phyloP scores from a whole-genome alignment of 2,888 invertebrate species.

The Phymatocera aterrima region DNA sequence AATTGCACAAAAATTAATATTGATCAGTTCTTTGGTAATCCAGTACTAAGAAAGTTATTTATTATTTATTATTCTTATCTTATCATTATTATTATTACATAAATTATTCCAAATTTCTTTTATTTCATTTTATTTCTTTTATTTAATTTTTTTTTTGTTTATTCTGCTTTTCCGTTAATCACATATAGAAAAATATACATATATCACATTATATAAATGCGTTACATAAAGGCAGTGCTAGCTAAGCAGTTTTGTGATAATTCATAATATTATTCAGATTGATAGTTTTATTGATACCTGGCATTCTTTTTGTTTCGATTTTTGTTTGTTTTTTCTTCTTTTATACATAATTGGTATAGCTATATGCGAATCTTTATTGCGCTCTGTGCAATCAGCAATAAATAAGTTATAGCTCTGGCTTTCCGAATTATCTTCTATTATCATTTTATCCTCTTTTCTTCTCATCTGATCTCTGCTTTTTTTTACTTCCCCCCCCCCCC shows the following conservation, averaged over 20 bases:
- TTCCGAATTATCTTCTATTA: slow-evolving; percentile 6
- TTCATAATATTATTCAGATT: not conserved
- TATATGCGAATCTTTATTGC: slow-evolving; percentile 4
- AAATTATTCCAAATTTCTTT: slow-evolving; percentile 37
- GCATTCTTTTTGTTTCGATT: not conserved
- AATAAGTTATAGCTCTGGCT: slow-evolving; percentile 22
- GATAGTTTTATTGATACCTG: not conserved
- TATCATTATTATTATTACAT: not conserved
- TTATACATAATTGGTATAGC: not conserved
- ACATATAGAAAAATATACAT: slow-evolving; percentile 45
- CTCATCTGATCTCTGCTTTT: too few relatives aligned
- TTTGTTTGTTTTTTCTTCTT: not conserved
- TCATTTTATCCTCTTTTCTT: not conserved
- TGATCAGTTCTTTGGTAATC: slow-evolving; percentile 45
- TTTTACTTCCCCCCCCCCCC: too few relatives aligned
- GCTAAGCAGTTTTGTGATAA: slow-evolving; percentile 49
- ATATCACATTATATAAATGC: slow-evolving; percentile 60
- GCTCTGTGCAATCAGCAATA: slow-evolving; percentile 32
- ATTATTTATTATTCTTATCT: slow-evolving; percentile 5
- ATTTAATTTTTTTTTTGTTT: not conserved
- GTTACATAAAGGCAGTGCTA: slow-evolving; percentile 60
- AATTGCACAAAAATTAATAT: slow-evolving; percentile 40
- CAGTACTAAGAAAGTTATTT: slow-evolving; percentile 24
- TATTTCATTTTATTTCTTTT: not conserved
- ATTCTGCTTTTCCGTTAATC: not conserved